Base-by-base conservation (phyloP, 1,140 invertebrate species). In the Tribolium castaneum region DNA sequence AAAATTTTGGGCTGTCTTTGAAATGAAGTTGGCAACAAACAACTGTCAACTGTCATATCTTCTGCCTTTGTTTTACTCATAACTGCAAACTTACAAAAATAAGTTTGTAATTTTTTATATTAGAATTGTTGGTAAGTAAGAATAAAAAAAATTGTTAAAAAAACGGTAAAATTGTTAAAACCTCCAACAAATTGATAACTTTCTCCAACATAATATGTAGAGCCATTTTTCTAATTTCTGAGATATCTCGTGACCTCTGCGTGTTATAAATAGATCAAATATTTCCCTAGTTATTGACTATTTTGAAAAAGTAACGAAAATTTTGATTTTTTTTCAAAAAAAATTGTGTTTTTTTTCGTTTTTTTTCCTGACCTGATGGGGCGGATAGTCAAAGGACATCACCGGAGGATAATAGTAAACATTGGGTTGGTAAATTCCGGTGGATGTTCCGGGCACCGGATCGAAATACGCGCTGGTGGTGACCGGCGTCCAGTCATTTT, bases 371-470 rank as follows among this genome's bases (percentile, higher is more conserved):
- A 66, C 59, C 59, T 66, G 59, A 19, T 59, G 54, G 82, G 84
- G 82, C 22, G 72, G 82, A 78, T 85, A 85, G 73, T 85, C 84
- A 66, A 85, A 84, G 1, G 83, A 75, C 54, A 84, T 76, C 79
- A 76, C 83, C 78, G 30, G 81, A 45, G 7, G 83, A 79, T 74
- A 84, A 84, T 7, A 82, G 71, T 10, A 82, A 72, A 79, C 84
- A 85, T 51, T 82, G 83, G 80, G 66, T 10, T 72, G 70, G 66
- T 84, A 83, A 19, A 84, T 73, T 14, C 74, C 80, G 6, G 74
- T 35, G 12, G 83, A 84, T 1, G 82, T 83, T 16, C 79, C 81
- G 6, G 80, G 78, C 49, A 80, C 81, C 0, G 81, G 49, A 72
- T 85, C 83, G 72, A 83, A 83, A 59, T 56, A 78, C n/a, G 77